These are phyloP conservation scores for Leptinotarsa peninsularis DNA, from an alignment of 2,888 invertebrate species.

Conservation along the genomic window DNA sequence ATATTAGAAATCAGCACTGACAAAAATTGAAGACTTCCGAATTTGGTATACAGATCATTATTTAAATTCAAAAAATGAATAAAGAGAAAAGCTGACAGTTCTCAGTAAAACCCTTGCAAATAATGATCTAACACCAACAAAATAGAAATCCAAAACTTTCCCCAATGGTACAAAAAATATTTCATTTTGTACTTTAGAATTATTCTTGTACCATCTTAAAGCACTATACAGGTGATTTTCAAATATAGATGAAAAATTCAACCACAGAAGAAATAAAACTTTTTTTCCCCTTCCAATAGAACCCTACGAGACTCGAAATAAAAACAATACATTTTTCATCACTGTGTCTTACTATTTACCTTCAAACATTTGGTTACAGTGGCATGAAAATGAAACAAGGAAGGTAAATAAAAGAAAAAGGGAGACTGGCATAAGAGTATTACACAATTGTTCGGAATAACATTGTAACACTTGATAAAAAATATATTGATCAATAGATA, in stretches of 20 bases:
- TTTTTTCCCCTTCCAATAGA: neutral
- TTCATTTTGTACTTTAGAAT: conserved; percentile 43
- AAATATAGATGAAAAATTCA: conserved; percentile 19
- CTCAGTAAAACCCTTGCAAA: neutral
- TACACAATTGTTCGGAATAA: neutral
- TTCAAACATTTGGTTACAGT: no score
- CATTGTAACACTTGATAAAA: neutral
- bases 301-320: neutral
- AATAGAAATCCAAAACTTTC: conserved; percentile 11
- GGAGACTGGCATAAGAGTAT: neutral
- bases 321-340: neutral
- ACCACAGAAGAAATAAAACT: neutral
- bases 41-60: conserved; percentile 6
- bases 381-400: no score
- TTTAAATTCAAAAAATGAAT: neutral
- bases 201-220: conserved; percentile 40
- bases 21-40: conserved; percentile 7
- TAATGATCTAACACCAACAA: conserved; percentile 12
- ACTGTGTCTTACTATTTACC: no score
- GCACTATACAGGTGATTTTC: conserved; percentile 36
- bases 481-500: neutral
- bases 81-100: conserved; percentile 1
- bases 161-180: neutral
- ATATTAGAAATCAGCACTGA: neutral
- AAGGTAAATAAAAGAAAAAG: no score